Percentiles rank a stretch among this genome's conserved stretches.
phyloP scores from a whole-genome alignment of 2,113 vertebrate genomes.

The Erpornis zantholeuca region DNA sequence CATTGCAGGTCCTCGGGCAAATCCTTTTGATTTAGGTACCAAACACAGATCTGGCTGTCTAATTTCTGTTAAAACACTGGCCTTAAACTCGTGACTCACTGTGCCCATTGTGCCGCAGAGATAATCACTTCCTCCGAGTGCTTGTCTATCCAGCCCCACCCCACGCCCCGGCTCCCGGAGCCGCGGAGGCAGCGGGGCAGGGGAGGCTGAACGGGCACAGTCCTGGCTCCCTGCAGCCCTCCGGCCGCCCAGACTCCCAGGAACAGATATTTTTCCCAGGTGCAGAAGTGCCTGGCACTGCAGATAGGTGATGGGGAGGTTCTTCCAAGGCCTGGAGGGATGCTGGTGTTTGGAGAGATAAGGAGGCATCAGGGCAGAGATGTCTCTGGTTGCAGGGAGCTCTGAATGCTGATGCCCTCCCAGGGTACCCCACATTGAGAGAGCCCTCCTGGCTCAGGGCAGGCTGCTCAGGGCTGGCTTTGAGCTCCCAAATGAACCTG shows the following conservation, averaged over 20 bases:
- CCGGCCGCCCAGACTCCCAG: background rate
- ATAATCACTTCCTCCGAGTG: slow-evolving; percentile 41
- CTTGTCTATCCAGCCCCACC: slow-evolving; percentile 3
- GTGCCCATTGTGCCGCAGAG: background rate
- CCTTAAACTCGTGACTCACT: slow-evolving; percentile 31
- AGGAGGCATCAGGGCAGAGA: background rate
- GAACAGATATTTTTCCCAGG: background rate
- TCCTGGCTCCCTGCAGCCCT: background rate
- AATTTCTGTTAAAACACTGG: slow-evolving; percentile 26
- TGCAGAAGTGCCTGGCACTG: background rate
- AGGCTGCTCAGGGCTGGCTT: background rate
- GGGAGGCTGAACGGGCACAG: background rate
- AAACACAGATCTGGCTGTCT: slow-evolving; percentile 29
- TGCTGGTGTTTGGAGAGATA: background rate
- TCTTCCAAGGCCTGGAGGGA: background rate
- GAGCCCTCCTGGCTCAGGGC: background rate
- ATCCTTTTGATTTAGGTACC: slow-evolving; percentile 48
- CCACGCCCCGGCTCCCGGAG: background rate
- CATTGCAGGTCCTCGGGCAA: background rate
- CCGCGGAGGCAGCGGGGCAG: background rate
- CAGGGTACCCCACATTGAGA: background rate
- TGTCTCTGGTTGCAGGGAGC: background rate
- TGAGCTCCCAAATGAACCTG: background rate
- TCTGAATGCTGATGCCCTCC: background rate
- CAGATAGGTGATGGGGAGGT: background rate